Conservation (phyloP, 2,888 invertebrate genomes). For the Leptopilina myrica region DNA sequence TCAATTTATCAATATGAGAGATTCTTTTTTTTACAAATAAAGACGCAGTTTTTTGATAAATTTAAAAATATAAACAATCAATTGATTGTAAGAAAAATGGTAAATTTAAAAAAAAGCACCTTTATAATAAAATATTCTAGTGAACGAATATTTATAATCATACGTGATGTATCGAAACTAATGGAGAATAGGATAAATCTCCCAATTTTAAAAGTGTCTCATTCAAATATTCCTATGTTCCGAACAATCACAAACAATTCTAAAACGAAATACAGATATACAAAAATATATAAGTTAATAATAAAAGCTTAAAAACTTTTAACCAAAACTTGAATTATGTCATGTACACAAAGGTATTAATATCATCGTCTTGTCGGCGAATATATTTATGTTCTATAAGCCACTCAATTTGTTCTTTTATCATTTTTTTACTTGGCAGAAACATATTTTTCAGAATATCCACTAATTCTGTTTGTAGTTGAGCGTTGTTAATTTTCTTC, state of each 20-base stretch:
- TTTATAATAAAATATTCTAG: not conserved
- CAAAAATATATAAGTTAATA: conserved; percentile 72
- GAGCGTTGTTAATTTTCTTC: conserved; percentile 94
- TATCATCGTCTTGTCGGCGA: conserved; percentile 96
- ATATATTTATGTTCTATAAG: conserved; percentile 99
- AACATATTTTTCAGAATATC: conserved; percentile 99
- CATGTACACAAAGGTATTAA: conserved; percentile 98
- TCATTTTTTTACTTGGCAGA: conserved; percentile 98
- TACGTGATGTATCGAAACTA: not conserved
- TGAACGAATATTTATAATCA: not conserved
- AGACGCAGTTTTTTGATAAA: not conserved
- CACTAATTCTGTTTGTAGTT: conserved; percentile 96
- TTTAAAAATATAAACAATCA: not conserved
- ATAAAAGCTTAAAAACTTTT: conserved; percentile 52
- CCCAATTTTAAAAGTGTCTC: not conserved
- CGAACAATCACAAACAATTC: conserved; percentile 38
- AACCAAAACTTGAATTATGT: conserved; percentile 80
- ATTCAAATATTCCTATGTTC: conserved; percentile 1
- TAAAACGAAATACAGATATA: conserved; percentile 61
- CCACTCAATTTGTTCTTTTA: conserved; percentile 99
- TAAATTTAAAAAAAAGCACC: not conserved
- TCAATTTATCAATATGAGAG: conserved; percentile 5
- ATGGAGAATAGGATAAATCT: not conserved
- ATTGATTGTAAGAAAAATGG: not conserved
- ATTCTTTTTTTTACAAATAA: not conserved